These are phyloP conservation scores for Platalea minor DNA, from an alignment of 2,797 vertebrate species.

Conservation along the genomic window DNA sequence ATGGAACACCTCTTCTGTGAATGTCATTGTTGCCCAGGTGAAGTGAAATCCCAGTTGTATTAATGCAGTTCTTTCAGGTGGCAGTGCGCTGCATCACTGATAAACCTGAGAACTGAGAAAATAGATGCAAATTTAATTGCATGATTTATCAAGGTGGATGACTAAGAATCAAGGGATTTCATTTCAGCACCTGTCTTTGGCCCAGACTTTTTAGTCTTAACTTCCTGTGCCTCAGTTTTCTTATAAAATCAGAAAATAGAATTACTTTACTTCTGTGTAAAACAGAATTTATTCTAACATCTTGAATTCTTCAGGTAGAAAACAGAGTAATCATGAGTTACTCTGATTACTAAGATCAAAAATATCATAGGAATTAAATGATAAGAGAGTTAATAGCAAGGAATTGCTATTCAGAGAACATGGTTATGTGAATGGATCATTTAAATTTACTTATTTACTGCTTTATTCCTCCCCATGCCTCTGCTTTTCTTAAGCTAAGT, in stretches of 20 bases:
- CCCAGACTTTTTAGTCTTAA: not conserved
- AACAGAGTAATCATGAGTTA: not conserved
- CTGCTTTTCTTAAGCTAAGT: not conserved
- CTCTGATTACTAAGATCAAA: not conserved
- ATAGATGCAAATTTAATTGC: slow-evolving; percentile 49
- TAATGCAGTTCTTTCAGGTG: slow-evolving; percentile 36
- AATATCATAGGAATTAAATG: not conserved
- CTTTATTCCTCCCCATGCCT: not conserved
- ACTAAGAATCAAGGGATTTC: slow-evolving; percentile 16
- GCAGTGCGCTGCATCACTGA: slow-evolving; percentile 3
- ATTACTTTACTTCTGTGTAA: not conserved
- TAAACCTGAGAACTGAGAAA: slow-evolving; percentile 36
- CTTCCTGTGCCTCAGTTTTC: not conserved
- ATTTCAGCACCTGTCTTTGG: slow-evolving; percentile 11
- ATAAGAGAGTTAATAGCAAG: not conserved
- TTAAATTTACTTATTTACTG: not conserved
- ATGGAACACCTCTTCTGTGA: slow-evolving; percentile 55
- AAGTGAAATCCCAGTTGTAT: slow-evolving; percentile 50
- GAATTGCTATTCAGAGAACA: not conserved
- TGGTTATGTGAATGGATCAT: not conserved
- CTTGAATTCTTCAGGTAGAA: not conserved
- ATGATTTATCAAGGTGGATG: slow-evolving; percentile 7
- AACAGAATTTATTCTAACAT: not conserved
- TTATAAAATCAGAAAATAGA: not conserved
- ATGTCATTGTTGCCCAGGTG: slow-evolving; percentile 54